phyloP scores from a whole-genome alignment of 1,140 invertebrate genomes.

The Amphibalanus amphitrite region DNA sequence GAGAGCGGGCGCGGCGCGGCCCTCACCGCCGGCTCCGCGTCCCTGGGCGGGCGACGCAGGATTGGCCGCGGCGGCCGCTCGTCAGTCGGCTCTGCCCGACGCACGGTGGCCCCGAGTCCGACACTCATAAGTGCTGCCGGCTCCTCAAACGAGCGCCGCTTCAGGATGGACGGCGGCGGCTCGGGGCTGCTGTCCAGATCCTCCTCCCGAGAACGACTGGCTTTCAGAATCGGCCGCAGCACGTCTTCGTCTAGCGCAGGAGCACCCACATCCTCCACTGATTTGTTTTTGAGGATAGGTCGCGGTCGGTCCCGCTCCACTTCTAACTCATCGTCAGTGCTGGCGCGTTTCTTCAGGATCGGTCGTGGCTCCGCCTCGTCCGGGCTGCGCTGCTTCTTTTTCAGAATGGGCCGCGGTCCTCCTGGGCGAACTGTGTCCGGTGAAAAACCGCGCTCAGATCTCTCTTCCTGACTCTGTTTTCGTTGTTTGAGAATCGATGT shows the following conservation, averaged over 20 bases:
- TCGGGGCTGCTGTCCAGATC: slow-evolving; percentile 17
- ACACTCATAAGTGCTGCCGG: too few relatives aligned
- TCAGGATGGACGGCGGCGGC: slow-evolving; percentile 18
- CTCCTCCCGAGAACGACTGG: slow-evolving; percentile 14
- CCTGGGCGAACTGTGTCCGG: slow-evolving; percentile 39
- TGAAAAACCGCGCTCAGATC: slow-evolving; percentile 22
- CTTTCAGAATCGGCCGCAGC: slow-evolving; percentile 17
- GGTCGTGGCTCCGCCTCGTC: slow-evolving; percentile 38
- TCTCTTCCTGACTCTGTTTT: background rate
- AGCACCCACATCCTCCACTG: slow-evolving; percentile 26
- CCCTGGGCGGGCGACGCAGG: background rate
- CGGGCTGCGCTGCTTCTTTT: slow-evolving; percentile 39
- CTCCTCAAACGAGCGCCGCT: slow-evolving; percentile 10
- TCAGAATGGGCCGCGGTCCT: slow-evolving; percentile 56
- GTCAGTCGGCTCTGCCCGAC: too few relatives aligned
- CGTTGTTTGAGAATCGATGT: background rate
- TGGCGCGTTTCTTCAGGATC: slow-evolving; percentile 67
- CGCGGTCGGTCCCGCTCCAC: slow-evolving; percentile 46
- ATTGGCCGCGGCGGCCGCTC: background rate
- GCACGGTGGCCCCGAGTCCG: too few relatives aligned
- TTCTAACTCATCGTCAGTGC: slow-evolving; percentile 50
- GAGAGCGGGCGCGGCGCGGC: background rate
- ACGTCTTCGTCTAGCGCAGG: slow-evolving; percentile 13
- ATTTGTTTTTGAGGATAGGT: slow-evolving; percentile 57
- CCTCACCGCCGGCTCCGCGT: background rate